phyloP scores from a whole-genome alignment of 2,113 vertebrate genomes.

The Shinisaurus crocodilurus region DNA sequence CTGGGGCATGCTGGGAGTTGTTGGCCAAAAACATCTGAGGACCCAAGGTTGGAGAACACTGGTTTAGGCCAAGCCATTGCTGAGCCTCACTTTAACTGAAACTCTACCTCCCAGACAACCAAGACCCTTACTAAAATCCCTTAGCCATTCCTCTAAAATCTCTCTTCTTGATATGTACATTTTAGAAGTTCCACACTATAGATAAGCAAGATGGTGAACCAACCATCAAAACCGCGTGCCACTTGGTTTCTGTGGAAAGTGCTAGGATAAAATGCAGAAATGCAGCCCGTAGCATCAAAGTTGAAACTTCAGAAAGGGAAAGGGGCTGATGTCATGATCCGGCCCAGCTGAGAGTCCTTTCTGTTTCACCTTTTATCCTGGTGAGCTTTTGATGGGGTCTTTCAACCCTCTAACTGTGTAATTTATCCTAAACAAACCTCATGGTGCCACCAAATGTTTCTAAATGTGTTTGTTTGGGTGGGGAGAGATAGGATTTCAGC shows the following conservation, averaged over 20 bases:
- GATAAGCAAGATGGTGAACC: conserved; percentile 24
- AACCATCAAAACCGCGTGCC: conserved; percentile 32
- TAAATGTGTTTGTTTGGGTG: conserved; percentile 23
- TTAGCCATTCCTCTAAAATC: not conserved
- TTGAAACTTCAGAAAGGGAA: conserved; percentile 39
- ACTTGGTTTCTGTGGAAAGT: not conserved
- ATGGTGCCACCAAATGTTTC: conserved; percentile 37
- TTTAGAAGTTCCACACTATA: not conserved
- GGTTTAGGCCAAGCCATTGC: not conserved
- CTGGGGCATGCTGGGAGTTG: too few species aligned
- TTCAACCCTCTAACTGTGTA: conserved; percentile 30
- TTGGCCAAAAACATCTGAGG: too few species aligned
- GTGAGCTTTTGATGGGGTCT: conserved; percentile 43
- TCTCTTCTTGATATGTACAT: not conserved
- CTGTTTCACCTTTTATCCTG: conserved; percentile 51
- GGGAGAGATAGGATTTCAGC: not conserved
- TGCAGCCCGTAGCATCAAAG: conserved; percentile 41
- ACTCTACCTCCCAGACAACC: not conserved
- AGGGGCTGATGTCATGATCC: conserved; percentile 40
- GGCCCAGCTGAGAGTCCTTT: conserved; percentile 14
- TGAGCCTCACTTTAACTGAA: not conserved
- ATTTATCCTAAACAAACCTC: conserved; percentile 34
- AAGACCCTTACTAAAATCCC: not conserved
- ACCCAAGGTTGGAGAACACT: too few species aligned
- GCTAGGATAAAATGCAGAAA: conserved; percentile 31